Base-by-base conservation (phyloP, 2,888 invertebrate genomes). In the Phortica magna region DNA sequence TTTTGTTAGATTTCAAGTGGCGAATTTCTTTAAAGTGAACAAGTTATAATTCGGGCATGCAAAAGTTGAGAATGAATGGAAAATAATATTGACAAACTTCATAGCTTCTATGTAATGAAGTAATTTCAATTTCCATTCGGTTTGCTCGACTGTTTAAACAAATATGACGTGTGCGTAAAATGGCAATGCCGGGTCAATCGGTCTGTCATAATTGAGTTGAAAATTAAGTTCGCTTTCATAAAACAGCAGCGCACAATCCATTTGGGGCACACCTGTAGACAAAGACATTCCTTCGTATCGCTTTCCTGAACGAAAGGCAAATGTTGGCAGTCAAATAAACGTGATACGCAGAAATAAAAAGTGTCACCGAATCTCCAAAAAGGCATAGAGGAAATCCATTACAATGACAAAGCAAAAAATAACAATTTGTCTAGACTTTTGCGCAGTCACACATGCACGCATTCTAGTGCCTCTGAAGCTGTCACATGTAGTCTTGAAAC, bases 341-440 rank as follows among this genome's bases (percentile, higher is more conserved):
- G 61, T 61, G 22, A 19, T n/a, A 12, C 19, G 17, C 61, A 17
- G 7, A 22, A 61, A 61, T 19, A 19, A 7, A 22, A 22, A 61
- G 7, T 19, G 19, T 22, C 17, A 17, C 7, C 55, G 14, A 55
- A 55, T 17, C 14, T 55, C 7, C 7, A 17, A 17, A 22, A 10
- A 19, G 22, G 6, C 19, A 61, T 10, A 61, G 22, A 22, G 61
- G 12, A 61, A 19, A 17, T 22, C 22, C 31, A 22, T 17, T 61
- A 22, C n/a, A 61, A 61, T 61, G 61, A 61, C 22, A 61, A 61
- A 22, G 10, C 19, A 61, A 22, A 61, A 61, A 10, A 61, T 48
- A 61, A 61, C 61, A 61, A 61, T 61, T 61, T 61, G 61, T 61
- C 61, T 61, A 17, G 61, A 61, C 61, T 14, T 22, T 61, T 61